Evolutionary conservation across 2,888 invertebrate genomes (phyloP), one percentile per base, ranked within the genome.

Genomic region (Chrysomela aeneicollis): DNA sequence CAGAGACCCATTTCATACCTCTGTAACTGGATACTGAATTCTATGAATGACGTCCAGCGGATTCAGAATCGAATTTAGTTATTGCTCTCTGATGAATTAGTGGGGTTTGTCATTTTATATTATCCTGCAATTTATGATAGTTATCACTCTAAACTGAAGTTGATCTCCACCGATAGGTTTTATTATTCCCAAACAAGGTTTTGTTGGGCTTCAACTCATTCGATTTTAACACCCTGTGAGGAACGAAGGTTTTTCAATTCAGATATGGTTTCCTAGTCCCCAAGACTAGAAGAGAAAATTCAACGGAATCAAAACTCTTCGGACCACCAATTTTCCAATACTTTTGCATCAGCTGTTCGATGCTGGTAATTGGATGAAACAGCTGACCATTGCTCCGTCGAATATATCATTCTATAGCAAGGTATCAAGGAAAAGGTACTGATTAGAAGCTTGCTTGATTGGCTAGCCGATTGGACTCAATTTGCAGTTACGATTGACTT

Each of bases 1-100:
- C 57, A 57, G 46, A 26, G 46, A 30, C 26, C 22, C 47, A 57
- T 46, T 46, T 57, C 57, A 57, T 57, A 30, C n/a, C 46, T 17
- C 57, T 46, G 46, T 18, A 46, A 17, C 46, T 15, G 18, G 42
- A 46, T 30, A 26, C 57, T 46, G 57, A 57, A 46, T 26, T 26
- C 22, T 17, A 37, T 22, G 57, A 46, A 46, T 26, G 46, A 15
- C 42, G 42, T 42, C 15, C 42, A 42, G 4, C 42, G 6, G n/a
- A 15, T 42, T 15, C 15, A 15, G 42, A 6, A n/a, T 42, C 15
- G 15, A 42, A 42, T 42, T 42, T 15, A 42, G 26, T 26, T 26
- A 26, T 42, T 15, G 3, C 15, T 42, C 42, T 42, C 42, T 42
- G 15, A 42, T 42, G 15, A 15, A 15, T 42, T 12, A 12, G 35